These are phyloP conservation scores for Dermatophagoides farinae DNA, from an alignment of 1,140 invertebrate genomes.

Conservation along the genomic window DNA sequence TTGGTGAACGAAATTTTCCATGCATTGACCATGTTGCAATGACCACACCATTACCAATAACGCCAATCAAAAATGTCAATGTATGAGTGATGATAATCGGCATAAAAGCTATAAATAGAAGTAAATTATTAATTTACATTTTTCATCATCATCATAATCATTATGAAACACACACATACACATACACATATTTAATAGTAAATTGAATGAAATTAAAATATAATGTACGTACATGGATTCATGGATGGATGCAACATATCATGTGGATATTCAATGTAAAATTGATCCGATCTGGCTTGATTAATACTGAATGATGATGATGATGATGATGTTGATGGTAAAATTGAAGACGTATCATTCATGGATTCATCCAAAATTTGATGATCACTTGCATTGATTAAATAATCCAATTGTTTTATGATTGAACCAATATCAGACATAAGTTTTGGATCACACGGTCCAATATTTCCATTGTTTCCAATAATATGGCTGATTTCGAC, in stretches of 20 bases:
- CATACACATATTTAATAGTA: background rate
- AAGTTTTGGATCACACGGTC: background rate
- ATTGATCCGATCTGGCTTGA: background rate
- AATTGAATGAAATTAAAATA: background rate
- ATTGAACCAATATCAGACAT: background rate
- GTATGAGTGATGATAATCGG: conserved; percentile 26
- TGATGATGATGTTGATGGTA: background rate
- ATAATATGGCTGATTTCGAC: background rate
- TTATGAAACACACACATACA: too few species aligned
- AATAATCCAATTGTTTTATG: background rate
- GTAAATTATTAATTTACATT: background rate
- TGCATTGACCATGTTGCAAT: conserved; percentile 17
- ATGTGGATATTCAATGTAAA: conserved; percentile 22
- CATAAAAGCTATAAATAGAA: conserved; percentile 18
- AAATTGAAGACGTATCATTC: background rate
- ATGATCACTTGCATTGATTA: background rate
- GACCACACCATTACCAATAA: conserved; percentile 22
- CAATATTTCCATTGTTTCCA: background rate
- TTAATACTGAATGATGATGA: background rate
- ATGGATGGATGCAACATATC: conserved; percentile 25
- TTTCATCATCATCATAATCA: too few species aligned
- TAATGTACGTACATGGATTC: conserved; percentile 19
- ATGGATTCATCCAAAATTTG: background rate
- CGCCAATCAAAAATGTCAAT: conserved; percentile 26
- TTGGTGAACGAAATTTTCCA: conserved; percentile 18